Base-by-base conservation (phyloP, 2,113 vertebrate species). In the Myrmophylax atrothorax region DNA sequence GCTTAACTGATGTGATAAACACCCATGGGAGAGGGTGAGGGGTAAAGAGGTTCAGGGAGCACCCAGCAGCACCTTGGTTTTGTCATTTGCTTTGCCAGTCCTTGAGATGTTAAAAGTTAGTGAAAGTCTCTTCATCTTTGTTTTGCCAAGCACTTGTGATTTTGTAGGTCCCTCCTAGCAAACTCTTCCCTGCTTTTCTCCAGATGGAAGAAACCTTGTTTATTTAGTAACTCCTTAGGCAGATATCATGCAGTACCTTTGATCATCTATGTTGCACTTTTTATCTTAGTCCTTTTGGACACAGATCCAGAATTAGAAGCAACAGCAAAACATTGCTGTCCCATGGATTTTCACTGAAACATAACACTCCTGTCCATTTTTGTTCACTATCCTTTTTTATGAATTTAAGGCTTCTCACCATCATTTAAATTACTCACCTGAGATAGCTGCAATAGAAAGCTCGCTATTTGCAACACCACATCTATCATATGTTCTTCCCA, bases 11-110 rank as follows among this genome's bases (percentile, higher is more conserved):
- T 26, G 25, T 67, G 62, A 62, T 35, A 29, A 80, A 40, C 2
- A 1, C 5, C 10, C 1, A 1, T 40, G n/a, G 55, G 16, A 18
- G 12, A 60, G 12, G 7, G 6, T 4, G 6, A 10, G 23, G 11
- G 6, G 3, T 10, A 6, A 10, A 62, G 10, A 76, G 10, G 3
- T 22, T 1, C 6, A 20, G 3, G 1, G 9, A 7, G 12, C 1
- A 1, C 11, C 11, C 25, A 20, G 11, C 33, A 75, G 20, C 6
- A 28, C 5, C 4, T 38, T 0, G 1, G 3, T 6, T 35, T 14
- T 63, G 56, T 37, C 18, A 6, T 50, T 58, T 68, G 31, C 25
- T 83, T 76, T 72, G 11, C 12, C 22, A 20, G 16, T 29, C 24
- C n/a, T 72, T 74, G 26, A 47, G 15, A 22, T 25, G 6, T 37